phyloP scores from a whole-genome alignment of 2,888 invertebrate genomes.

The Cheilosia urbana region DNA sequence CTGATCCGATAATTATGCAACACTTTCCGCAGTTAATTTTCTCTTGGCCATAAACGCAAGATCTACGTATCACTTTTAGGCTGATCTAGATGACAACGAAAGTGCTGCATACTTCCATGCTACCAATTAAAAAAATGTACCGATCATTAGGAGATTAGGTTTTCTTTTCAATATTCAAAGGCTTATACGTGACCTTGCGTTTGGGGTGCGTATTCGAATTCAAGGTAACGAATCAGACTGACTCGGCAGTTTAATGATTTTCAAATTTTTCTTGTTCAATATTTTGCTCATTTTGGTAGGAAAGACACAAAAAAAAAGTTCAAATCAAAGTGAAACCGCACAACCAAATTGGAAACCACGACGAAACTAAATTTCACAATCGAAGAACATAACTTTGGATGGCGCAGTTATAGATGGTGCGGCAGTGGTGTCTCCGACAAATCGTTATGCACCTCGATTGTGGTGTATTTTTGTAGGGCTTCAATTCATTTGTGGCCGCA shows the following conservation, averaged over 20 bases:
- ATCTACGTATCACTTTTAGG: not conserved
- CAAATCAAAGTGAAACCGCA: constrained; percentile 1
- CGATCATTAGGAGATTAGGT: not conserved
- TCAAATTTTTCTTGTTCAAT: constrained; percentile 67
- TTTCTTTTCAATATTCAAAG: too few relatives aligned
- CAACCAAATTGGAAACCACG: constrained; percentile 59
- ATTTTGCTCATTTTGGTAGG: constrained; percentile 66
- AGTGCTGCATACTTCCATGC: constrained; percentile 37
- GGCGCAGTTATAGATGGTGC: constrained; percentile 40
- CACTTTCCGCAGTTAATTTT: not conserved
- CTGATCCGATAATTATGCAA: constrained; percentile 38
- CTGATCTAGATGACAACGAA: not conserved
- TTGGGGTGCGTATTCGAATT: constrained; percentile 36
- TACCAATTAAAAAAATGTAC: not conserved
- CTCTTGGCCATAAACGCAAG: not conserved
- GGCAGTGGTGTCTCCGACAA: constrained; percentile 18
- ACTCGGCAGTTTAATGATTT: constrained; percentile 51
- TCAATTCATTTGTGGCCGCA: constrained; percentile 39
- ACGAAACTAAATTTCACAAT: constrained; percentile 72
- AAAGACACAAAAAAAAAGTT: not conserved
- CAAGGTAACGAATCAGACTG: not conserved
- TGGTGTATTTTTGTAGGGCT: constrained; percentile 28
- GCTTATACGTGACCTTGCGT: not conserved
- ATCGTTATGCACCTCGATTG: constrained; percentile 23
- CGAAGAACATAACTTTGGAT: constrained; percentile 35